Evolutionary conservation across 2,888 invertebrate genomes (phyloP).

Genomic region (Lagria hirta): DNA sequence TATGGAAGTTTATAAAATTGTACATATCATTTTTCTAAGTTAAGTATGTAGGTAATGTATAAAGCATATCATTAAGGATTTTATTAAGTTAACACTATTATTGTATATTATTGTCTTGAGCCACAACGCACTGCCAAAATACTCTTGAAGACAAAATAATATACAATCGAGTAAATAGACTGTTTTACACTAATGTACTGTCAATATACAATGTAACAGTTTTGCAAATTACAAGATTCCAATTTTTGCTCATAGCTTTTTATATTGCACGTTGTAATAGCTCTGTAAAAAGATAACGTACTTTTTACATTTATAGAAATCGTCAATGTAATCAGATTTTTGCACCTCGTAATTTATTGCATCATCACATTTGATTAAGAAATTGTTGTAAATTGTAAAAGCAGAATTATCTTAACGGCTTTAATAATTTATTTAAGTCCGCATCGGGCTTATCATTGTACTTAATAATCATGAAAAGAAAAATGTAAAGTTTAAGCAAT

Average conservation of each 20-base stretch:
- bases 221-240: slow-evolving; percentile 16
- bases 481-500: slow-evolving; percentile 30
- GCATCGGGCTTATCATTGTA: too few relatives aligned
- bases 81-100: slow-evolving; percentile 25
- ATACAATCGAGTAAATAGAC: slow-evolving; percentile 24
- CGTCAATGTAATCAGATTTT: too few relatives aligned
- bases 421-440: too few relatives aligned
- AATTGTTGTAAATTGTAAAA: too few relatives aligned
- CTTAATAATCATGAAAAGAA: too few relatives aligned
- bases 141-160: slow-evolving; percentile 24
- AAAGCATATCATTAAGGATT: slow-evolving; percentile 42
- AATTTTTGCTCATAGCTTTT: slow-evolving; percentile 28
- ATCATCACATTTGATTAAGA: too few relatives aligned
- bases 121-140: slow-evolving; percentile 52
- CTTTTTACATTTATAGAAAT: too few relatives aligned
- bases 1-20: slow-evolving; percentile 33
- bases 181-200: slow-evolving; percentile 17
- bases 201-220: slow-evolving; percentile 17
- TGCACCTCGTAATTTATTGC: too few relatives aligned
- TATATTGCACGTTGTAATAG: slow-evolving; percentile 20
- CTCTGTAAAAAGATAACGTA: not conserved
- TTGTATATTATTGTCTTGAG: slow-evolving; percentile 49
- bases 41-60: slow-evolving; percentile 33
- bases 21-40: slow-evolving; percentile 44
- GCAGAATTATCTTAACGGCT: too few relatives aligned